These are phyloP conservation scores for Sturnira hondurensis DNA, from an alignment of 2,113 vertebrate genomes.

Conservation along the genomic window DNA sequence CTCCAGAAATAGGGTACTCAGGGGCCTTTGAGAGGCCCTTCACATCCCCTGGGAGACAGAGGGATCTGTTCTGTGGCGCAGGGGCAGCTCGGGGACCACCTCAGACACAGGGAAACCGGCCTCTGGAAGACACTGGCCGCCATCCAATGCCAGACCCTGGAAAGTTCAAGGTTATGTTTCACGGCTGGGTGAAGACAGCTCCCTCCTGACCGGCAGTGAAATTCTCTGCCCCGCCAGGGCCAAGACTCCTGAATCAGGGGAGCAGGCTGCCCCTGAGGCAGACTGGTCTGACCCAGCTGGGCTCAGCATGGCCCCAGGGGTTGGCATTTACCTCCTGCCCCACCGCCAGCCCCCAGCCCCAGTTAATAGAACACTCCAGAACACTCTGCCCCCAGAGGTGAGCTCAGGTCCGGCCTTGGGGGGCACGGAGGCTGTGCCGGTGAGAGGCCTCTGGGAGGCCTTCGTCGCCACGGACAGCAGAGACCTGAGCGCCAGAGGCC, in stretches of 20 bases:
- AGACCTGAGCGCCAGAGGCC: conserved; percentile 50
- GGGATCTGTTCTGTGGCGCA: background rate
- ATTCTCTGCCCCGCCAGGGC: background rate
- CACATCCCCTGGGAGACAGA: background rate
- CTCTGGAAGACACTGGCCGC: background rate
- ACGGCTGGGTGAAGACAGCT: background rate
- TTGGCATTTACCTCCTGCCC: background rate
- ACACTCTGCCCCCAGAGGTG: background rate
- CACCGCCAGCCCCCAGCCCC: fast-evolving
- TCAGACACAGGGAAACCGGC: background rate
- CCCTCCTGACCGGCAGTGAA: background rate
- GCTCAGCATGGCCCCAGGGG: background rate
- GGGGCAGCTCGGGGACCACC: background rate
- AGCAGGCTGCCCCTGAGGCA: background rate
- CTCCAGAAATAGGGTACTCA: fast-evolving
- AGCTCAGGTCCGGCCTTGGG: background rate
- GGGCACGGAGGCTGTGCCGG: background rate
- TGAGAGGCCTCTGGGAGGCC: background rate
- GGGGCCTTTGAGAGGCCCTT: background rate
- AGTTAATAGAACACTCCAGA: background rate
- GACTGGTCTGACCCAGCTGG: background rate
- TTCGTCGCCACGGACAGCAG: background rate
- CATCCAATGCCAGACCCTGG: too few relatives aligned
- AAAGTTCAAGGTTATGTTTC: too few relatives aligned
- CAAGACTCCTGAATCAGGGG: background rate